phyloP scores from a whole-genome alignment of 1,140 invertebrate species.

The Caenorhabditis latens region DNA sequence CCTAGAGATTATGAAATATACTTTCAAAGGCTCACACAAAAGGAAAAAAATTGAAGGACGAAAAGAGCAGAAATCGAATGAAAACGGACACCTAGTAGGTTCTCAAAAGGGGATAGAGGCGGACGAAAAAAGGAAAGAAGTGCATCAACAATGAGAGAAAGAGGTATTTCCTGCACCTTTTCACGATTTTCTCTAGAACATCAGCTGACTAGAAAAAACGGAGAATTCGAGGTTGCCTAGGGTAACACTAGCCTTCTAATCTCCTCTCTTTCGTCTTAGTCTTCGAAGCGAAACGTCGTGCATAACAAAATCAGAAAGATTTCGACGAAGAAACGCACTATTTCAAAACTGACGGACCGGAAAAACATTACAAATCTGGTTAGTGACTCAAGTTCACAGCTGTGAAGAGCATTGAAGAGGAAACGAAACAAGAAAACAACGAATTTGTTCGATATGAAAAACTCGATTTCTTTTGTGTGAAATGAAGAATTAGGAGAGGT shows the following conservation, averaged over 20 bases:
- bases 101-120: constrained; percentile 2
- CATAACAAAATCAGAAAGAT: constrained; percentile 4
- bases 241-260: background rate
- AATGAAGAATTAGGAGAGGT: background rate
- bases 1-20: constrained; percentile 31
- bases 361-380: constrained; percentile 50
- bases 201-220: background rate
- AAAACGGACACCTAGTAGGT: constrained; percentile 39
- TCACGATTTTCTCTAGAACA: background rate
- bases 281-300: background rate
- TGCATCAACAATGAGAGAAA: constrained; percentile 2
- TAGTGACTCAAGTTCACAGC: constrained; percentile 30
- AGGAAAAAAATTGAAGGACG: background rate
- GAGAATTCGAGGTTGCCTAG: background rate
- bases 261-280: constrained; percentile 7
- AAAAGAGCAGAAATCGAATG: constrained; percentile 34
- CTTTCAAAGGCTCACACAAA: background rate
- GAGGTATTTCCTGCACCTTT: background rate
- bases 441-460: background rate
- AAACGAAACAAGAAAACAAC: constrained; percentile 2
- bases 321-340: background rate
- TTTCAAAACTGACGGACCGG: constrained; percentile 34
- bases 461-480: background rate
- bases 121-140: background rate
- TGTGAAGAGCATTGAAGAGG: background rate